Base-by-base conservation (phyloP, 1,140 invertebrate species). In the Hydropsyche tenuis region DNA sequence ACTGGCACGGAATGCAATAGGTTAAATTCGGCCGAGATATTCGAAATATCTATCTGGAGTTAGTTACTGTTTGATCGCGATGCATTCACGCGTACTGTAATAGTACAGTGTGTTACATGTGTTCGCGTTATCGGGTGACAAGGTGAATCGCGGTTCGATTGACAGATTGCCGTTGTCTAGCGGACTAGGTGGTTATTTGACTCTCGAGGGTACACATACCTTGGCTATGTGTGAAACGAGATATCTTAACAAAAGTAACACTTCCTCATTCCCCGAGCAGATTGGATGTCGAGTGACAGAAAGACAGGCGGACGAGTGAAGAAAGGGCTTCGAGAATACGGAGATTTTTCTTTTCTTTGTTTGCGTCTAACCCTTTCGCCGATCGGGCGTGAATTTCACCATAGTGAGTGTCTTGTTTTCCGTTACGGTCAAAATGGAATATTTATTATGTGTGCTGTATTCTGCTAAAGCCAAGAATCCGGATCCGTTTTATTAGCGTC, bases 191-290 rank as follows among this genome's bases (percentile, higher is more conserved):
- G 56, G 56, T 60, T 60, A 60, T 60, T 60, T 60, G 56, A 60
- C 20, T 60, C 56, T 60, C 22, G 23, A 22, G 56, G 7, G 12
- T 27, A 37, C 30, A 37, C 30, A 37, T 9, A 37, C 30, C 3
- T 9, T 4, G 3, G 9, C 30, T 3, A 37, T 37, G 30, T 27
- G 56, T 60, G 56, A 60, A 60, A 60, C 56, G 22, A 60, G 56
- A 60, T 60, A 60, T 60, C 56, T 60, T 60, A 60, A 60, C 56
- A 60, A 60, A 60, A 60, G 56, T 60, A 60, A 60, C 56, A 60
- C 56, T 60, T 60, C 56, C 56, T 60, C 56, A 60, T 60, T 25
- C 56, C 56, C 12, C 9, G 22, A 22, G 25, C 22, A 23, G 56
- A 60, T 60, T 60, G 56, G 23, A 27, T 60, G 56, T 60, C 56